Base-by-base conservation (phyloP, 2,888 invertebrate genomes). In the Cotesia congregata region DNA sequence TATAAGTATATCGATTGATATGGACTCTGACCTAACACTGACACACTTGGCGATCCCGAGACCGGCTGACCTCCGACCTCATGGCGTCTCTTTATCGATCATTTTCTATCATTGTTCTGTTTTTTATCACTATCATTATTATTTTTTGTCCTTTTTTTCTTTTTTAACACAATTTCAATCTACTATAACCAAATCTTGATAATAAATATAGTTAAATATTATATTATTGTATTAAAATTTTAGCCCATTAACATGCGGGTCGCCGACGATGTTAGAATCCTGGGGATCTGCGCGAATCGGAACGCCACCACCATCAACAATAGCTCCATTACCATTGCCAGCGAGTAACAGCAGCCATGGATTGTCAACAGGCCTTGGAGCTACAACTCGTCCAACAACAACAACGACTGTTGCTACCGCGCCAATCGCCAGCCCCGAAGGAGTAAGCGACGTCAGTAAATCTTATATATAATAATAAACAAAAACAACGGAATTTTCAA, bases 201-300 rank as follows among this genome's bases (percentile, higher is more conserved):
- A 30, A 30, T 30, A 30, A 30, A 30, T 20, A 20, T 20, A 20
- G 20, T 20, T 2, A 20, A 20, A 2, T 30, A 30, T 30, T 30
- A 20, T 20, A 30, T 30, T 30, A 30, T 30, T 2, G 3, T 30
- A 30, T 30, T 3, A 30, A 30, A 7, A 50, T 50, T 50, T 50
- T 83, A 91, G 91, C 83, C 91, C 91, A 78, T 85, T 91, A 85
- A 91, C 91, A 85, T 90, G 91, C 84, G 90, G 90, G 81, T 91
- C 91, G 50, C 91, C 91, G 64, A 91, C 91, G 74, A 91, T 91
- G 80, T 90, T 91, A 90, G 91, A 91, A 81, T 90, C 91, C 73
- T 88, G 88, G 88, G 87, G 87, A 72, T 83, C 85, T 61, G 80
- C 77, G 68, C 85, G 86, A 79, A 86, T 85, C 74, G 88, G 85